These are phyloP conservation scores for Dermatemys mawii DNA, from an alignment of 2,113 vertebrate species.

Conservation along the genomic window DNA sequence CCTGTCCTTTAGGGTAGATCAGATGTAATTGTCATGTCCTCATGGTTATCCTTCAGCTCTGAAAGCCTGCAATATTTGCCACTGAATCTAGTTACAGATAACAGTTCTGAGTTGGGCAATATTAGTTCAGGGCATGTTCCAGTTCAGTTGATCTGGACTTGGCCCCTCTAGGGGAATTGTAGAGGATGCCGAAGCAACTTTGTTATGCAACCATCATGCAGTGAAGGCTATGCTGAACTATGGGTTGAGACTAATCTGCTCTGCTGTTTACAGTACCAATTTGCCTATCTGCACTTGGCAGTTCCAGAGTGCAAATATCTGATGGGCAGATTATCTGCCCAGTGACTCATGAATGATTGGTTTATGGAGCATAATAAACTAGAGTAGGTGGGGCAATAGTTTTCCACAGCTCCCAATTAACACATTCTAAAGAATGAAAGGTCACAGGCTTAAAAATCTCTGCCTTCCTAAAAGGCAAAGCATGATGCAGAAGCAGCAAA, in stretches of 20 bases:
- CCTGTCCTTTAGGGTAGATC: neutral
- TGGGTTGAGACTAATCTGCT: neutral
- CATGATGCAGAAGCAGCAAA: neutral
- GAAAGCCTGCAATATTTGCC: neutral
- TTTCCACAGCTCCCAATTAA: neutral
- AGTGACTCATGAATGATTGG: neutral
- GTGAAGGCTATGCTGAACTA: rapidly evolving
- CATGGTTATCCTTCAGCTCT: neutral
- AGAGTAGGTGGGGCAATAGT: neutral
- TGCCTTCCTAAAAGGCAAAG: neutral
- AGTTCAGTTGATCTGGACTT: neutral
- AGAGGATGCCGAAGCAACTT: constrained; percentile 3
- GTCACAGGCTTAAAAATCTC: neutral
- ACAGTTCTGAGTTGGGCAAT: neutral
- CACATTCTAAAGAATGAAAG: neutral
- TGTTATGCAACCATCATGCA: neutral
- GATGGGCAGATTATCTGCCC: neutral
- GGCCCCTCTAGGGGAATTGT: neutral
- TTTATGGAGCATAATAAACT: neutral
- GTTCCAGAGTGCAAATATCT: neutral
- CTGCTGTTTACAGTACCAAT: neutral
- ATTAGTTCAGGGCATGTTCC: neutral
- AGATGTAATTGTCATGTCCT: neutral
- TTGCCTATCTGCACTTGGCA: neutral
- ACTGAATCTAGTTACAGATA: neutral